Base-by-base conservation (phyloP, 1,140 invertebrate species). In the Heliconius eleuchia region DNA sequence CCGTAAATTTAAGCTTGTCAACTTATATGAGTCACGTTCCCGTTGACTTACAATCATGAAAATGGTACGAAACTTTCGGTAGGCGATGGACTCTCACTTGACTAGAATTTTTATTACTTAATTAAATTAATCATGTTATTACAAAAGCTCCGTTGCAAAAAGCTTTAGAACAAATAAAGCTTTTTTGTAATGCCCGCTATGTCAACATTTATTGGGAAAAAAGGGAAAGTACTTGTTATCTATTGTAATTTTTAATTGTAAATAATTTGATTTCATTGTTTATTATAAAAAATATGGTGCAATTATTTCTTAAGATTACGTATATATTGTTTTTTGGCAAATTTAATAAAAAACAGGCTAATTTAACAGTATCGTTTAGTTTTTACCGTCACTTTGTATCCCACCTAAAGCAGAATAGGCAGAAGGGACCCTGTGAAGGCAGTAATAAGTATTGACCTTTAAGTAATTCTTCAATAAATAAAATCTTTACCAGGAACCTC, bases 21-120 rank as follows among this genome's bases (percentile, higher is more conserved):
- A 52, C 50, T 52, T 19, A 18, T 52, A 5, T 52, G 18, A 52
- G 18, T 52, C 50, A 19, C 5, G 50, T 52, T 19, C 18, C 50
- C 50, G 50, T 52, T 52, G 50, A 52, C 50, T 19, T 52, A 18
- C 16, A 52, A 19, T 52, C 18, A 52, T 7, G 18, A 52, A 52
- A 52, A 18, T 19, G 18, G 1, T 52, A 52, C 50, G 18, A 18
- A 52, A 52, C 50, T 19, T 1, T 52, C 50, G 16, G 5, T 52
- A 2, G 50, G 5, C 16, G 18, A 52, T 52, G 2, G 5, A 18
- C 18, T 52, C 18, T 7, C 18, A 18, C 50, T 52, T 52, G 16
- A 52, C 18, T 6, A 19, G 18, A 52, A 8, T n/a, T n/a, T 55
- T 78, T 73, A 78, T 78, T 73, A 13, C 39, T 55, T 78, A 76